These are phyloP conservation scores for Saccopteryx bilineata DNA, from an alignment of 2,113 vertebrate species.

Conservation along the genomic window DNA sequence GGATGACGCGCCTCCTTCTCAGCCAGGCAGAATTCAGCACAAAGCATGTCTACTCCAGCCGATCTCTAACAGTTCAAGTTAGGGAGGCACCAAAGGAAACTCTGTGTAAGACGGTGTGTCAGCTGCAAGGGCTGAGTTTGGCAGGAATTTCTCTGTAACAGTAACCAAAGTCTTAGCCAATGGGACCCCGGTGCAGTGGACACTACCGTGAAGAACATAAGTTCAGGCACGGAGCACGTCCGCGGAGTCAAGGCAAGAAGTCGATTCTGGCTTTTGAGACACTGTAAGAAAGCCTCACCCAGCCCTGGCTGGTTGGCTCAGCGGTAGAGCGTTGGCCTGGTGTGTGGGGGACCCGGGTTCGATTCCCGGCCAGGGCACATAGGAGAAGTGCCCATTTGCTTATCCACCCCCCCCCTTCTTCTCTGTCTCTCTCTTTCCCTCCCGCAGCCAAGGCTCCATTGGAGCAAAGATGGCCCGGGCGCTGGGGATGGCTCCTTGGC, in stretches of 20 bases:
- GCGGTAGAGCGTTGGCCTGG: too few relatives aligned
- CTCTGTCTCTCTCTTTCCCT: too few relatives aligned
- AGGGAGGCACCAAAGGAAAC: background rate
- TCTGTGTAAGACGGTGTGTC: too few relatives aligned
- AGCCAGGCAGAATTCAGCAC: background rate
- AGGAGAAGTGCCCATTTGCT: too few relatives aligned
- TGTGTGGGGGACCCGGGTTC: too few relatives aligned
- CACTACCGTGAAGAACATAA: fast-evolving
- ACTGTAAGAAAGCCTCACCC: background rate
- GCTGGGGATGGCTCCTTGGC: too few relatives aligned
- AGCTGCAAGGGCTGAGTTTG: background rate
- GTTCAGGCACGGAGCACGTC: fast-evolving
- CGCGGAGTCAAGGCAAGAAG: background rate
- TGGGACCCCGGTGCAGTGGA: fast-evolving
- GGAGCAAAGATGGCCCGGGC: too few relatives aligned
- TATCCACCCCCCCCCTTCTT: too few relatives aligned
- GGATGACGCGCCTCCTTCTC: background rate
- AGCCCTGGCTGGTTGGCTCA: too few relatives aligned
- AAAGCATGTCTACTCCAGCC: background rate
- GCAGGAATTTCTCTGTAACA: background rate
- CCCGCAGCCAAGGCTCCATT: too few relatives aligned
- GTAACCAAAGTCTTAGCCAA: background rate
- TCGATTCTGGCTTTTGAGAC: background rate
- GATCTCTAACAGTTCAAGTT: background rate
- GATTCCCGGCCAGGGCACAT: too few relatives aligned